Evolutionary conservation across 1,140 invertebrate genomes (phyloP).

Genomic region (Saccostrea cuccullata): DNA sequence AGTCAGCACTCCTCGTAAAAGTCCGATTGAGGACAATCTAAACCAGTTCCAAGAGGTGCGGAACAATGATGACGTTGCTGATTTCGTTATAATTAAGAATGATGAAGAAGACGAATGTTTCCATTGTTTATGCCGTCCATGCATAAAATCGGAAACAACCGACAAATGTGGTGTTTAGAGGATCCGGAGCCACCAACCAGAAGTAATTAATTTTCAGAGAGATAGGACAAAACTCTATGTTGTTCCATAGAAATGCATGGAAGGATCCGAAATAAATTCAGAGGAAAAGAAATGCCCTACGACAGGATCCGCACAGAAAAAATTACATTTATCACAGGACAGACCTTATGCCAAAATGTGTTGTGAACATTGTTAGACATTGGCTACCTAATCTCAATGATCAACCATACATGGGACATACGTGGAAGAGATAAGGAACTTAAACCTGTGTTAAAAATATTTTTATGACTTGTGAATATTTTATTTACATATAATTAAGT

Average conservation of each 20-base stretch:
- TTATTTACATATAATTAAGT: too few species aligned
- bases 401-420: too few species aligned
- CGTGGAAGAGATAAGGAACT: too few species aligned
- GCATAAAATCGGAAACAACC: not conserved
- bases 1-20: too few species aligned
- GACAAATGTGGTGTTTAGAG: constrained; percentile 22
- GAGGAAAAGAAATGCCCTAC: not conserved
- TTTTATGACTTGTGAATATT: too few species aligned
- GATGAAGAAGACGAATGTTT: not conserved
- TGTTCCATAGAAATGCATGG: constrained; percentile 40
- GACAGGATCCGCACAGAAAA: too few species aligned
- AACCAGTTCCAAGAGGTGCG: not conserved
- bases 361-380: not conserved
- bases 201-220: not conserved
- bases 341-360: constrained; percentile 46
- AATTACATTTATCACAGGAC: too few species aligned
- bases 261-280: constrained; percentile 22
- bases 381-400: too few species aligned
- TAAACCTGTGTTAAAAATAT: too few species aligned
- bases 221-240: constrained; percentile 20
- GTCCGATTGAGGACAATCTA: not conserved
- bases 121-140: too few species aligned
- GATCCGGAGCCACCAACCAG: not conserved
- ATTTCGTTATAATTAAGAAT: constrained; percentile 29
- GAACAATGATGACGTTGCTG: not conserved